Conservation (phyloP, 2,113 vertebrate genomes). For the Perca flavescens region DNA sequence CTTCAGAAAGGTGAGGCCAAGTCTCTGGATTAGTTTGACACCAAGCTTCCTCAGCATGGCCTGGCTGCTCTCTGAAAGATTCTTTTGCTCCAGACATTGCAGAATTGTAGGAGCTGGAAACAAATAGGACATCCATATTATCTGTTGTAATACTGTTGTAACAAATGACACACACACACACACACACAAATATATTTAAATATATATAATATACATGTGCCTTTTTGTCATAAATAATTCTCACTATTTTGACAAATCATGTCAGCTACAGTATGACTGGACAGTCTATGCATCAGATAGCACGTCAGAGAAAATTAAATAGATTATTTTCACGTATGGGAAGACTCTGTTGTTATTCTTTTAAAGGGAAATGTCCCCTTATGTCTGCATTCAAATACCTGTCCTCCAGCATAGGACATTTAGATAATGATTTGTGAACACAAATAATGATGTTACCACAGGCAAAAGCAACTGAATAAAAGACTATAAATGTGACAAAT, state of each 20-base stretch:
- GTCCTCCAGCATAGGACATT: neutral
- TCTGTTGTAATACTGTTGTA: neutral
- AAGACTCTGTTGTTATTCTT: neutral
- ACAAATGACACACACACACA: neutral
- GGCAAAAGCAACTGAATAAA: conserved; percentile 11
- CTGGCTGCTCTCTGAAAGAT: conserved; percentile 88
- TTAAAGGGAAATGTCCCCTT: neutral
- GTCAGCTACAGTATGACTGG: neutral
- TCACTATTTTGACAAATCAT: neutral
- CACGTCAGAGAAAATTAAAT: neutral
- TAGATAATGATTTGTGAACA: conserved; percentile 34
- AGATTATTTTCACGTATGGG: neutral
- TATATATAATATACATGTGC: too few relatives aligned
- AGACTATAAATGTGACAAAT: neutral
- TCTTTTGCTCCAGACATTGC: conserved; percentile 87
- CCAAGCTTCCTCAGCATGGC: conserved; percentile 91
- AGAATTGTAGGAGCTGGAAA: conserved; percentile 88
- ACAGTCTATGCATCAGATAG: neutral
- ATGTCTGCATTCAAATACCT: conserved; percentile 31
- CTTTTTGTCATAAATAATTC: neutral
- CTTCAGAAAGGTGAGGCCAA: conserved; percentile 93
- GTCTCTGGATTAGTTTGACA: conserved; percentile 93
- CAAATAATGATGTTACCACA: conserved; percentile 29
- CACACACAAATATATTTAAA: neutral
- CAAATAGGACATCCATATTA: conserved; percentile 6